Conservation (phyloP, 2,888 invertebrate genomes). For the Meiosimyza platycephala region DNA sequence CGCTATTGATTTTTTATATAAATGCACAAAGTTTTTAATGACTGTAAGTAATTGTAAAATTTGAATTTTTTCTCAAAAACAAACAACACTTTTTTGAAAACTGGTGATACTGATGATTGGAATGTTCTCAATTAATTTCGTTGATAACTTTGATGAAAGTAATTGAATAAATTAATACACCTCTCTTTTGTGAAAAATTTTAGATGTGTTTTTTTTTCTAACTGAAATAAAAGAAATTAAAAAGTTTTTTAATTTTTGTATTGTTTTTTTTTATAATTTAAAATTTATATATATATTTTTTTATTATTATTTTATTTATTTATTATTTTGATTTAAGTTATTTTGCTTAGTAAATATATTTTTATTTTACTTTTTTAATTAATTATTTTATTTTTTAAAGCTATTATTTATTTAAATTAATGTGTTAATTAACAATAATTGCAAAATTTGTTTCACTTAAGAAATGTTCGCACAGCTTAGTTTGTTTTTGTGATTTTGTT, state of each 20-base stretch:
- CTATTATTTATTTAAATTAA: neutral
- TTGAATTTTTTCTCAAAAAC: neutral
- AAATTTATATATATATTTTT: constrained; percentile 8
- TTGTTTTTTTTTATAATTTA: constrained; percentile 10
- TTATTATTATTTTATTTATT: neutral
- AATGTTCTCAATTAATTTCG: too few relatives aligned
- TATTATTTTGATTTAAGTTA: neutral
- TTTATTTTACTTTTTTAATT: neutral
- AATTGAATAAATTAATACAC: neutral
- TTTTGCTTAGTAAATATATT: neutral
- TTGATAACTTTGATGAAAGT: neutral
- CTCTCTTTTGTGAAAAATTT: neutral
- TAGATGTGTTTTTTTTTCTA: constrained; percentile 5
- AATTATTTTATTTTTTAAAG: neutral
- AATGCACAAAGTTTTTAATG: neutral
- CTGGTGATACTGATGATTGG: too few relatives aligned
- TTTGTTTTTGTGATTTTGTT: neutral
- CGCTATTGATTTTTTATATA: constrained; percentile 2
- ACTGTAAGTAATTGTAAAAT: neutral
- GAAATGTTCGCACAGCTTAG: too few relatives aligned
- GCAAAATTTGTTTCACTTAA: too few relatives aligned
- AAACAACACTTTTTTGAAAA: neutral
- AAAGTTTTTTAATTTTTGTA: constrained; percentile 1
- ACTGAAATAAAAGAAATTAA: neutral
- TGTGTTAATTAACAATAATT: too few relatives aligned